These are phyloP conservation scores for Trochalopteron elliotii DNA, from an alignment of 2,113 vertebrate species.

Conservation along the genomic window DNA sequence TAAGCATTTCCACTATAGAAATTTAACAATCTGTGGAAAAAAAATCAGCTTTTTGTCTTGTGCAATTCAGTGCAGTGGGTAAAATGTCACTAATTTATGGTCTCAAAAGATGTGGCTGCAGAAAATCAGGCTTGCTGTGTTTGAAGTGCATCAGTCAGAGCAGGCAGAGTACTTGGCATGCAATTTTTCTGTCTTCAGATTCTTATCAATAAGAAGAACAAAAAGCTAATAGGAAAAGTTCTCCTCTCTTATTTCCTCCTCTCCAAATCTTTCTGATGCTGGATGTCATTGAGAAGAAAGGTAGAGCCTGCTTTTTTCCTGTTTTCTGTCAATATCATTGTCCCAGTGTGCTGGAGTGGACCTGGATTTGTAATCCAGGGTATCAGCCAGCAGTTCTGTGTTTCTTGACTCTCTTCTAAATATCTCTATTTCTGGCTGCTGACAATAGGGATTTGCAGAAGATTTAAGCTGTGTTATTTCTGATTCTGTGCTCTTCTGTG, in stretches of 20 bases:
- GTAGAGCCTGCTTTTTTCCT: constrained; percentile 39
- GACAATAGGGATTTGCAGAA: neutral
- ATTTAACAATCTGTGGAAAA: neutral
- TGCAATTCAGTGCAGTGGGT: neutral
- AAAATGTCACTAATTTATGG: neutral
- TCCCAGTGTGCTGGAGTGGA: neutral
- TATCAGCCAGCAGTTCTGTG: neutral
- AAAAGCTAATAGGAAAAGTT: constrained; percentile 36
- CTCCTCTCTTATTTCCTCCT: constrained; percentile 47
- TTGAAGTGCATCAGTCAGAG: neutral
- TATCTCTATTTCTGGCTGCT: neutral
- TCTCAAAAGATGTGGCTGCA: neutral
- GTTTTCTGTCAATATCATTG: neutral
- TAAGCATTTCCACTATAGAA: neutral
- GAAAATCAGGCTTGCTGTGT: neutral
- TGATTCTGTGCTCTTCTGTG: neutral
- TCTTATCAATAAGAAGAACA: constrained; percentile 42
- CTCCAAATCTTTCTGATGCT: constrained; percentile 41
- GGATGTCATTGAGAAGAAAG: constrained; percentile 44
- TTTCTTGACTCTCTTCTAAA: neutral
- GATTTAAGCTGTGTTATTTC: neutral
- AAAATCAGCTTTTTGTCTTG: neutral
- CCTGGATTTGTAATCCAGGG: neutral
- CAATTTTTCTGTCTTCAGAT: constrained; percentile 43
- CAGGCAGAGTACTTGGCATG: constrained; percentile 24